Conservation (phyloP, 1,140 invertebrate genomes). For the Pseudomyrmex cubaensis region DNA sequence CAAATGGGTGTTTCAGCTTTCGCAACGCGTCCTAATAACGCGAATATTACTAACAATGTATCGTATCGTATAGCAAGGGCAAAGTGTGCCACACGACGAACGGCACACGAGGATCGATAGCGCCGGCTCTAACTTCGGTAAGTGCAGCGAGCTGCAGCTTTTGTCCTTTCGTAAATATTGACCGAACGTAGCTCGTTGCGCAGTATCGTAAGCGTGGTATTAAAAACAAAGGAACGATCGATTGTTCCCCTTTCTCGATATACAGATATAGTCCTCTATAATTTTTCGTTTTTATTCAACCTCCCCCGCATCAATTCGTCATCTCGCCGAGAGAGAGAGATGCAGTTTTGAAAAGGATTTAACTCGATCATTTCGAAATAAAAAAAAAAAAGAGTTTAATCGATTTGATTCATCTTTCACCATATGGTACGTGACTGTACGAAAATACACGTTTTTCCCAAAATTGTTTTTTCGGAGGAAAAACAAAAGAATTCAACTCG, state of each 20-base stretch:
- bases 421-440: no score
- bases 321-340: not conserved
- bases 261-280: not conserved
- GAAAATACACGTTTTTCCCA: no score
- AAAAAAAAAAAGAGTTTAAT: not conserved
- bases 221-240: slow-evolving; percentile 56
- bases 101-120: slow-evolving; percentile 42
- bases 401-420: no score
- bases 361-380: not conserved
- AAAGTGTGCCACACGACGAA: slow-evolving; percentile 42
- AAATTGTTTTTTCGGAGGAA: not conserved
- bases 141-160: slow-evolving; percentile 56
- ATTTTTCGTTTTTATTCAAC: slow-evolving; percentile 8
- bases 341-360: not conserved
- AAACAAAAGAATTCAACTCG: no score
- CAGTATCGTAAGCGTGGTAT: slow-evolving; percentile 56
- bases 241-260: not conserved
- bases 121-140: slow-evolving; percentile 46
- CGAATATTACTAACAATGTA: slow-evolving; percentile 20
- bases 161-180: slow-evolving; percentile 60
- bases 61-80: slow-evolving; percentile 11
- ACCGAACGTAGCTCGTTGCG: slow-evolving; percentile 54
- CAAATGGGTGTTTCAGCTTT: not conserved
- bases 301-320: not conserved
- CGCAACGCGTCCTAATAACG: not conserved